Conservation (phyloP, 92 coral and sea anemone species). For the Paragorgia papillata region DNA sequence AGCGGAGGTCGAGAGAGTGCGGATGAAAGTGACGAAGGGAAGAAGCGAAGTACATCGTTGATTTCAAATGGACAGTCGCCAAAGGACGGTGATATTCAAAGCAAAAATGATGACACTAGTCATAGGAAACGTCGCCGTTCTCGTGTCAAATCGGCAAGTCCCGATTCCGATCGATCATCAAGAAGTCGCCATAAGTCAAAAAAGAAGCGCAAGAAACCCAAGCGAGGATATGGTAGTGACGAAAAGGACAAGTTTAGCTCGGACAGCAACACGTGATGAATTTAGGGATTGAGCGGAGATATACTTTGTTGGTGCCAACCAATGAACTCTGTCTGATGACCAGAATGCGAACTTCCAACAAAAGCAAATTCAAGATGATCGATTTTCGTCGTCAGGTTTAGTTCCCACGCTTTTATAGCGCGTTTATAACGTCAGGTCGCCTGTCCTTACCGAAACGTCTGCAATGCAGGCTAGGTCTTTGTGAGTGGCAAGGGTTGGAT, state of each 20-base stretch:
- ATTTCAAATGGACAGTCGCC: conserved; percentile 2
- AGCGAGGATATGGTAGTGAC: conserved; percentile 55
- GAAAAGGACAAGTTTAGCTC: conserved; percentile 15
- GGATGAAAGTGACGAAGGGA: conserved; percentile 22
- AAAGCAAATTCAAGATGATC: too few species aligned
- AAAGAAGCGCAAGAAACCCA: conserved; percentile 82
- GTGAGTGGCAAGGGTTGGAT: too few species aligned
- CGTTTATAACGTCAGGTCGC: too few species aligned
- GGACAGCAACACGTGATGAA: too few species aligned
- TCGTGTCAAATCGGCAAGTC: not conserved
- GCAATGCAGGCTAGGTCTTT: too few species aligned
- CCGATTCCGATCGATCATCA: conserved; percentile 8
- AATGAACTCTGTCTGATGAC: too few species aligned
- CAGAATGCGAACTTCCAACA: too few species aligned
- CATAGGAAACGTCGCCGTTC: not conserved
- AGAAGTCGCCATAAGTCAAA: conserved; percentile 59
- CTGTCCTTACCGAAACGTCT: too few species aligned
- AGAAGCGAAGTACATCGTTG: not conserved
- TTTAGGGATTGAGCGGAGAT: too few species aligned
- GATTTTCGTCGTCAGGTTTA: too few species aligned
- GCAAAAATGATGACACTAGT: not conserved
- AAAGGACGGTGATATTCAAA: not conserved
- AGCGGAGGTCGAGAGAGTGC: not conserved
- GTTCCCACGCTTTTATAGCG: too few species aligned
- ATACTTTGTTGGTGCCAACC: too few species aligned